A percentile compares a stretch with the other conserved stretches of the same genome.
Conservation (phyloP, 2,113 vertebrate species). For the Campylomormyrus tamandua region DNA sequence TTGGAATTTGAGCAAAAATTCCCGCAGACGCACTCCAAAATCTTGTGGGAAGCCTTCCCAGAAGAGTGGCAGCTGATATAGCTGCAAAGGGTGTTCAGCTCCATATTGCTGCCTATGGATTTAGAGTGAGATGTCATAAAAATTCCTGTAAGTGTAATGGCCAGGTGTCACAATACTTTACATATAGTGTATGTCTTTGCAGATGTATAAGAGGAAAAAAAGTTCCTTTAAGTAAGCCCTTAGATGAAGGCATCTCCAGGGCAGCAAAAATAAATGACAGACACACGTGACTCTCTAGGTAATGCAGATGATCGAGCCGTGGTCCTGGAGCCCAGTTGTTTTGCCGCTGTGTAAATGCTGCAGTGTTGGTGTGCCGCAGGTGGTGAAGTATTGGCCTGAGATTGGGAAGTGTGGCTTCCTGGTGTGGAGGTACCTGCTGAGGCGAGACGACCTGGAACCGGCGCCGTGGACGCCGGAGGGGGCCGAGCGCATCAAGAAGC, state of each 20-base stretch:
- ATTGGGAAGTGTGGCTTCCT: slow-evolving; percentile 96
- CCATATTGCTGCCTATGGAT: too few species aligned
- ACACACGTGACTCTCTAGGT: not conserved
- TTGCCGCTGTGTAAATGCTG: not conserved
- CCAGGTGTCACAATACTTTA: not conserved
- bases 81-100: too few species aligned
- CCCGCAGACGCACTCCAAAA: too few species aligned
- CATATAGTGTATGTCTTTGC: not conserved
- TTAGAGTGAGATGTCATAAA: too few species aligned
- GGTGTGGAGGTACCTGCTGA: slow-evolving; percentile 93
- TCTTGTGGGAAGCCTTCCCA: too few species aligned
- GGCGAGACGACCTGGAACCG: slow-evolving; percentile 90
- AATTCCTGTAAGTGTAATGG: too few species aligned
- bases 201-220: not conserved
- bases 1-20: too few species aligned
- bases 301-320: not conserved
- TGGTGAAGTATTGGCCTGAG: slow-evolving; percentile 99
- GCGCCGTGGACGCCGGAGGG: slow-evolving; percentile 96
- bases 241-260: not conserved
- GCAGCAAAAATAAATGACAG: not conserved
- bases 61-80: too few species aligned
- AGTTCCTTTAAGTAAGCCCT: not conserved
- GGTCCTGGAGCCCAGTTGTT: not conserved
- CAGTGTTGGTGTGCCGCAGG: slow-evolving; percentile 57
- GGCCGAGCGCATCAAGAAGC: slow-evolving; percentile 80